Percentiles rank a stretch among this genome's conserved stretches.
These are phyloP conservation scores for Diarsia rubi DNA, from an alignment of 2,888 invertebrate genomes.

Conservation along the genomic window DNA sequence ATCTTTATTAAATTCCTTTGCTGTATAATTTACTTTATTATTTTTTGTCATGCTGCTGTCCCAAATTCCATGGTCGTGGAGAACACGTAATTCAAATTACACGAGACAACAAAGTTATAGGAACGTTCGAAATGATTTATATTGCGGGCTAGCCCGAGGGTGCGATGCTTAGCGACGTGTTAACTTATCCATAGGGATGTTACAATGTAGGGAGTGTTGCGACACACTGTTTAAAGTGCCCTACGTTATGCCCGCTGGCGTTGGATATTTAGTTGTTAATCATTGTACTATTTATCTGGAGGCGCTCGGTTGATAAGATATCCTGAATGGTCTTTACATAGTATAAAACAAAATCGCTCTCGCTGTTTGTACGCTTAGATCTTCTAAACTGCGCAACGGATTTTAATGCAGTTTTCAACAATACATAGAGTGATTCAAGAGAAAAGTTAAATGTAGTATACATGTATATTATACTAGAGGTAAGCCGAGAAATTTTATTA, in stretches of 20 bases:
- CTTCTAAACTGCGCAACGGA: too few relatives aligned
- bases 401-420: too few relatives aligned
- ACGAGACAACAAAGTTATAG: constrained; percentile 82
- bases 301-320: neutral
- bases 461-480: too few relatives aligned
- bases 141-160: constrained; percentile 80
- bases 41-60: constrained; percentile 45
- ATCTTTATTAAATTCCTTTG: constrained; percentile 51
- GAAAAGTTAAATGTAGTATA: too few relatives aligned
- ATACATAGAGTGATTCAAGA: too few relatives aligned
- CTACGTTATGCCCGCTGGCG: constrained; percentile 58
- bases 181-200: constrained; percentile 78
- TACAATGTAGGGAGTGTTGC: constrained; percentile 52
- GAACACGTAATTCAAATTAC: constrained; percentile 82
- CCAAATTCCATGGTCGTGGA: constrained; percentile 71
- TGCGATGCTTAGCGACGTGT: constrained; percentile 76
- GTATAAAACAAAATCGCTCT: too few relatives aligned
- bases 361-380: too few relatives aligned
- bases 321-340: too few relatives aligned
- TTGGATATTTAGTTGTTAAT: constrained; percentile 46
- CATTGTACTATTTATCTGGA: constrained; percentile 23
- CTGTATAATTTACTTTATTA: constrained; percentile 53
- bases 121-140: constrained; percentile 82
- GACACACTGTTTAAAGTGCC: constrained; percentile 66
- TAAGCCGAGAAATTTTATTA: too few relatives aligned